These are phyloP conservation scores for Latrodectus hesperus DNA, from an alignment of 2,888 invertebrate species.

Conservation along the genomic window DNA sequence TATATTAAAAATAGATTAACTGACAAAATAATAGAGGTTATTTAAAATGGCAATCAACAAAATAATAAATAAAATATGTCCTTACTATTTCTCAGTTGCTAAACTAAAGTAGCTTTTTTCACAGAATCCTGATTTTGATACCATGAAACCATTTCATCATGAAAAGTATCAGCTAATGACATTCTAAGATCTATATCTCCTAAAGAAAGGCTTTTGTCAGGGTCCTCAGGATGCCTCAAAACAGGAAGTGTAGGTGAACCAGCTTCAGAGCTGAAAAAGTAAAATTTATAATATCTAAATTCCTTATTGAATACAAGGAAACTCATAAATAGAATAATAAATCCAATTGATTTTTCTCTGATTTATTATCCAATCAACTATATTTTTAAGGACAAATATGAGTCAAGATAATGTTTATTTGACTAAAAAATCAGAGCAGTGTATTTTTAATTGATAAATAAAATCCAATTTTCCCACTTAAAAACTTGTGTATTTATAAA, in stretches of 20 bases:
- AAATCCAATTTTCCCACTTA: not conserved
- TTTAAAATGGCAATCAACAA: too few species aligned
- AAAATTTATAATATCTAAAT: not conserved
- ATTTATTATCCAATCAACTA: too few species aligned
- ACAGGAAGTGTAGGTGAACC: slow-evolving; percentile 25
- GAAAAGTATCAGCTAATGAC: slow-evolving; percentile 68
- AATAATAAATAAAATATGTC: too few species aligned
- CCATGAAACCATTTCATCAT: slow-evolving; percentile 70
- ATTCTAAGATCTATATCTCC: slow-evolving; percentile 57
- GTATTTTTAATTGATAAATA: not conserved
- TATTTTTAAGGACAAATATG: too few species aligned
- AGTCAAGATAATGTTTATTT: too few species aligned
- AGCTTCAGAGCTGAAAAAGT: slow-evolving; percentile 20
- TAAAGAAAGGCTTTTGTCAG: slow-evolving; percentile 53
- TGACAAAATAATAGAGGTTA: too few species aligned
- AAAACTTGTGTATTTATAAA: not conserved
- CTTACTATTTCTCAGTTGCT: not conserved
- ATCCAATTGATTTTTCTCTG: too few species aligned
- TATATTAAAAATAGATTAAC: too few species aligned
- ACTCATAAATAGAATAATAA: too few species aligned
- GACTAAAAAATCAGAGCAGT: not conserved
- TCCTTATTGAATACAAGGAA: too few species aligned
- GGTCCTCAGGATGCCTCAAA: slow-evolving; percentile 29
- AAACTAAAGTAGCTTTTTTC: slow-evolving; percentile 69
- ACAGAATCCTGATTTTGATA: slow-evolving; percentile 68